phyloP scores from a whole-genome alignment of 1,140 invertebrate species.

The Drosophila paulistorum region DNA sequence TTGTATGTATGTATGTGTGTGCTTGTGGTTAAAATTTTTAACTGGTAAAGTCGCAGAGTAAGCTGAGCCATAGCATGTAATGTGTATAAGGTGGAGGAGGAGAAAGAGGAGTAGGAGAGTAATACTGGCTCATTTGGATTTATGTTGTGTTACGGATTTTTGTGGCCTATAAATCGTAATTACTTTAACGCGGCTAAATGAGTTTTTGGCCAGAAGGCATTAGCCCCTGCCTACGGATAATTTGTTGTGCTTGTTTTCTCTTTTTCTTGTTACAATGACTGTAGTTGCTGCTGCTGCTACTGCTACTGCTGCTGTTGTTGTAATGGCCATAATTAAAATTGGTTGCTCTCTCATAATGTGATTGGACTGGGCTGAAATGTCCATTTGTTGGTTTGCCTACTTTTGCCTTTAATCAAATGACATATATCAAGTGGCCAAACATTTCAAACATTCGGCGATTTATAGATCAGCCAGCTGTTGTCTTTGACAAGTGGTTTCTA shows the following conservation, averaged over 20 bases:
- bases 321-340: constrained; percentile 79
- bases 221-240: constrained; percentile 39
- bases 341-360: constrained; percentile 76
- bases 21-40: constrained; percentile 76
- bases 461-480: constrained; percentile 38
- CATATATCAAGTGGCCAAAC: constrained; percentile 65
- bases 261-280: constrained; percentile 50
- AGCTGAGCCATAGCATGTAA: neutral
- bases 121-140: constrained; percentile 72
- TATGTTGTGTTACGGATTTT: constrained; percentile 80
- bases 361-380: constrained; percentile 55
- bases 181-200: constrained; percentile 79
- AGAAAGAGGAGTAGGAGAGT: neutral
- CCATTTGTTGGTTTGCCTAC: neutral
- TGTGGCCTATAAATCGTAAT: constrained; percentile 80
- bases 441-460: constrained; percentile 52
- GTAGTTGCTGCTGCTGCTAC: constrained; percentile 15
- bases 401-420: constrained; percentile 51
- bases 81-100: neutral
- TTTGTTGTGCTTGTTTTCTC: constrained; percentile 5
- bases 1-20: constrained; percentile 2
- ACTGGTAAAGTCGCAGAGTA: constrained; percentile 35
- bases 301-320: constrained; percentile 36
- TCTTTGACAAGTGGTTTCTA: neutral
- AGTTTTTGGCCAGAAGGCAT: constrained; percentile 73